Conservation (phyloP, 2,113 vertebrate genomes). For the Hystrix brachyura region DNA sequence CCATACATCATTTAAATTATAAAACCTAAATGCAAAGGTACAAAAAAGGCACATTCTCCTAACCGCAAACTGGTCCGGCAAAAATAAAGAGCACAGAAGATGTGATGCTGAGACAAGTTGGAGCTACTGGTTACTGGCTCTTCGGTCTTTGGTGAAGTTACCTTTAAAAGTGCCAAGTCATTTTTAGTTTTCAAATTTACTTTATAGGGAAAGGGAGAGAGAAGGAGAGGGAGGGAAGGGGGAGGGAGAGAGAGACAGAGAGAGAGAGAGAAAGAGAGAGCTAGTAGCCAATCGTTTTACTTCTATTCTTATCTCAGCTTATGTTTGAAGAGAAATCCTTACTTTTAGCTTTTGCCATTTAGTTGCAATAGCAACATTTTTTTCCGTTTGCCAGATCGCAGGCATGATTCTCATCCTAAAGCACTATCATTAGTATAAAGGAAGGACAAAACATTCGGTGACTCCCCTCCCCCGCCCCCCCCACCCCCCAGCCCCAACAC, state of each 20-base stretch:
- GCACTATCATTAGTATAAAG: slow-evolving; percentile 93
- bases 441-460: slow-evolving; percentile 91
- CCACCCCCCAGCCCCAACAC: slow-evolving; percentile 85
- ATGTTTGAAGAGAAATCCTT: slow-evolving; percentile 89
- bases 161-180: slow-evolving; percentile 97
- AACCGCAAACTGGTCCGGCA: slow-evolving; percentile 95
- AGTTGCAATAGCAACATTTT: slow-evolving; percentile 89
- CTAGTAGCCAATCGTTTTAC: slow-evolving; percentile 91
- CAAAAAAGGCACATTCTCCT: slow-evolving; percentile 99
- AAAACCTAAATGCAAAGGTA: slow-evolving; percentile 96
- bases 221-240: slow-evolving; percentile 89
- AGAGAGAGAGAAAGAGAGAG: slow-evolving; percentile 89
- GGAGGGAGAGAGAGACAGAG: slow-evolving; percentile 76
- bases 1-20: slow-evolving; percentile 92
- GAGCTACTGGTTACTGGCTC: slow-evolving; percentile 93
- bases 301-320: slow-evolving; percentile 89
- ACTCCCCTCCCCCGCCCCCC: slow-evolving; percentile 88
- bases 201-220: slow-evolving; percentile 88
- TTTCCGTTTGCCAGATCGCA: slow-evolving; percentile 90
- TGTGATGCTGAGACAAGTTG: slow-evolving; percentile 92
- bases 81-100: slow-evolving; percentile 93
- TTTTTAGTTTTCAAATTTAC: slow-evolving; percentile 92
- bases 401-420: slow-evolving; percentile 92
- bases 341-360: slow-evolving; percentile 90
- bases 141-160: slow-evolving; percentile 98